Evolutionary conservation across 2,888 invertebrate genomes (phyloP).

Genomic region (Rhyacophila evoluta): DNA sequence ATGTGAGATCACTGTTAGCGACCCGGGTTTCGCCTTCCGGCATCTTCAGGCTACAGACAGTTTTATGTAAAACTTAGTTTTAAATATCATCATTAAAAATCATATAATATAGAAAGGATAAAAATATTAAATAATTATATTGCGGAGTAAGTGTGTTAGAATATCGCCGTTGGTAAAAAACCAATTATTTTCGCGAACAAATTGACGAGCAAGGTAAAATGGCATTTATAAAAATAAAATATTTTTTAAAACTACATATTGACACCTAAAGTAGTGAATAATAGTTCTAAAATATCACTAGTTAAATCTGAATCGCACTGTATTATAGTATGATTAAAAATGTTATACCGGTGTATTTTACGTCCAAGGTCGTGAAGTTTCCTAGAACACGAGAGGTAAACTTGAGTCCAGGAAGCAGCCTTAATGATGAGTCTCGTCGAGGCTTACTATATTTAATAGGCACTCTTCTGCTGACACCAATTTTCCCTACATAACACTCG

Average conservation of each 20-base stretch:
- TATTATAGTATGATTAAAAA: background rate
- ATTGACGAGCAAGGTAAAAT: too few relatives aligned
- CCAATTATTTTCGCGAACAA: too few relatives aligned
- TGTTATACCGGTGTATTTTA: background rate
- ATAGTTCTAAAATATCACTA: background rate
- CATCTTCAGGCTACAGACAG: too few relatives aligned
- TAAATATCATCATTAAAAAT: too few relatives aligned
- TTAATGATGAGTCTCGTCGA: background rate
- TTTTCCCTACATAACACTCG: background rate
- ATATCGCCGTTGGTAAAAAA: too few relatives aligned
- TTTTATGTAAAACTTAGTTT: too few relatives aligned
- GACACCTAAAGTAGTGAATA: background rate
- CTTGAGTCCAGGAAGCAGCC: background rate
- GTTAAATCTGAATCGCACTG: background rate
- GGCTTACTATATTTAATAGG: background rate
- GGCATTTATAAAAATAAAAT: background rate
- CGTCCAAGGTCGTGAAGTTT: background rate
- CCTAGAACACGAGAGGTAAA: background rate
- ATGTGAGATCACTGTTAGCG: too few relatives aligned
- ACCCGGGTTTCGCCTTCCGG: too few relatives aligned
- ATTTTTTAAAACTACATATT: background rate
- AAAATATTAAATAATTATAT: too few relatives aligned
- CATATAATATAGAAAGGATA: too few relatives aligned
- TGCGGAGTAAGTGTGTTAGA: too few relatives aligned
- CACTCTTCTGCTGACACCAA: background rate